Evolutionary conservation across 2,113 vertebrate species (phyloP), one percentile per base, ranked within the genome.

Genomic region (Porphyrio hochstetteri): DNA sequence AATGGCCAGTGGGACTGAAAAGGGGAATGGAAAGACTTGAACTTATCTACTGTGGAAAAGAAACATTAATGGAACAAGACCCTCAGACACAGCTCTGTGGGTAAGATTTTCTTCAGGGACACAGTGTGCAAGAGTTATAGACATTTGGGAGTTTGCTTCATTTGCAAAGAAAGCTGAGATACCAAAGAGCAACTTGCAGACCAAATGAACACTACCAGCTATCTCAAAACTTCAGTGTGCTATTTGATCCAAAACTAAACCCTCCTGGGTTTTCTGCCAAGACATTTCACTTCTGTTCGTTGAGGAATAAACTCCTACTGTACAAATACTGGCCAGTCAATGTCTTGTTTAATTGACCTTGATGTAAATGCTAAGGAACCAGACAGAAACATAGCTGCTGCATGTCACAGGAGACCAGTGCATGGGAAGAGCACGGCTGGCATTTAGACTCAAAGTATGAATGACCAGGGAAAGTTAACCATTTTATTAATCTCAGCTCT

Each of bases 311-410:
- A 77, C 42, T 80, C 31, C 20, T 36, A 38, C 80, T 89, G n/a
- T 74, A 92, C 86, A 95, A 88, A 92, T 71, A 94, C n/a, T 40
- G 38, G 33, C 28, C 72, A 93, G 38, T 5, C 79, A 78, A 74
- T 71, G 76, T 68, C 68, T 93, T 94, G 79, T 94, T 96, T 94
- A 88, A 94, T 88, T 96, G 90, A 95, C 86, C 93, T 92, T 86
- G 88, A 55, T 81, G 44, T 81, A 96, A 88, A 92, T 88, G 86
- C 77, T 69, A 92, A 63, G 29, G 72, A 93, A 84, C 20, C 31
- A 57, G 76, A 61, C 44, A 93, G 72, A 96, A 95, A 84, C 17
- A 35, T 33, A 72, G 57, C 61, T 88, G 72, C 61, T 64, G 25
- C 31, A 2, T 50, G 69, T 60, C 93, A 82, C 2, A 75, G 20